Base-by-base conservation (phyloP, 2,797 vertebrate species). In the Australoheros facetus region DNA sequence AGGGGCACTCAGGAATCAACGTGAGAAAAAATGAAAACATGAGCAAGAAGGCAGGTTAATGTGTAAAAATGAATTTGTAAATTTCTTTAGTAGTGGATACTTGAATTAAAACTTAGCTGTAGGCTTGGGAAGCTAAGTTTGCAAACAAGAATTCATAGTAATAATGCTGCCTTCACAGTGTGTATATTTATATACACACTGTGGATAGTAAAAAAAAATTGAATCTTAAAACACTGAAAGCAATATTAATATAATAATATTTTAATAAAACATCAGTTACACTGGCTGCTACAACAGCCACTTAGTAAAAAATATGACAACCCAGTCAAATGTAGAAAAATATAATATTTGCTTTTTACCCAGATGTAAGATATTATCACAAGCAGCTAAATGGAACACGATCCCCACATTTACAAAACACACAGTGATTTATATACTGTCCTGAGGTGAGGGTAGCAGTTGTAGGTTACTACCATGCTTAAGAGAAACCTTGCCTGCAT, bases 401-500 rank as follows among this genome's bases (percentile, higher is more conserved):
- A 87, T 80, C 45, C 73, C 28, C 8, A 78, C 79, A 75, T 89
- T 88, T 89, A 79, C 66, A 23, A 26, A 77, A 62, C 32, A 78
- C 71, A 75, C 57, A 2, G 57, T 77, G 82, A 92, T 92, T 89
- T 88, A 88, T 74, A 42, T 6, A 56, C 69, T 76, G 79, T 86
- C 82, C 76, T 55, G 82, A 85, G 85, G 81, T 85, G 71, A 77
- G 62, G 71, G 64, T 51, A 60, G 59, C 30, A 62, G 80, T 71
- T 51, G 78, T 32, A 79, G 54, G 79, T 79, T 56, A 80, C 81
- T 75, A 77, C 76, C 71, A 26, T 88, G 89, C 93, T 91, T 92
- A 92, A 90, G 91, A 90, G 77, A 89, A 78, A 42, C 60, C 17
- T 8, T 16, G 72, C 88, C 87, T 76, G 79, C 59, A 80, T 83